phyloP scores from a whole-genome alignment of 2,797 vertebrate genomes.

The Spheniscus humboldti region DNA sequence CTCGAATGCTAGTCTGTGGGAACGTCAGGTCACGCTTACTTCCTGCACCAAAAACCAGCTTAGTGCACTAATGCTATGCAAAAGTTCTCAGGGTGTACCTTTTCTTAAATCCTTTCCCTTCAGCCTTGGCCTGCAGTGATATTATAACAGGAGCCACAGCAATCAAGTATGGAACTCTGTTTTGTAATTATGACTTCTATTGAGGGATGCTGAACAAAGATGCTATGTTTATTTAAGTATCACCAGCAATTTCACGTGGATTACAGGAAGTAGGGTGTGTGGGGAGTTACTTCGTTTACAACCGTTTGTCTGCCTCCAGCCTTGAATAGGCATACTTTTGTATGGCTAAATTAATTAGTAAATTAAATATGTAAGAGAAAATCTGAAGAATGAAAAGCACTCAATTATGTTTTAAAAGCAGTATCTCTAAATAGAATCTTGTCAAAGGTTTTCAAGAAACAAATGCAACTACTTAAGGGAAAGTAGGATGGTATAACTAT shows the following conservation, averaged over 20 bases:
- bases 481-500: background rate
- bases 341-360: slow-evolving; percentile 29
- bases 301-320: background rate
- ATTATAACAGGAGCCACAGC: background rate
- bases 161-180: background rate
- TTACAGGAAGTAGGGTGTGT: background rate
- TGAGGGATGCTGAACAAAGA: background rate
- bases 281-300: background rate
- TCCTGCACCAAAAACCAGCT: background rate
- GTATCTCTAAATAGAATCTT: background rate
- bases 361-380: slow-evolving; percentile 1
- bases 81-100: background rate
- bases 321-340: background rate
- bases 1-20: background rate
- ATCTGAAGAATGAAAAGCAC: background rate
- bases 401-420: background rate
- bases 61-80: background rate
- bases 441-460: background rate
- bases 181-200: background rate
- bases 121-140: background rate
- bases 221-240: background rate
- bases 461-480: background rate
- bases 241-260: slow-evolving; percentile 13
- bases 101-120: background rate
- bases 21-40: background rate